Conservation (phyloP, 2,888 invertebrate genomes). For the Andrena marginata region DNA sequence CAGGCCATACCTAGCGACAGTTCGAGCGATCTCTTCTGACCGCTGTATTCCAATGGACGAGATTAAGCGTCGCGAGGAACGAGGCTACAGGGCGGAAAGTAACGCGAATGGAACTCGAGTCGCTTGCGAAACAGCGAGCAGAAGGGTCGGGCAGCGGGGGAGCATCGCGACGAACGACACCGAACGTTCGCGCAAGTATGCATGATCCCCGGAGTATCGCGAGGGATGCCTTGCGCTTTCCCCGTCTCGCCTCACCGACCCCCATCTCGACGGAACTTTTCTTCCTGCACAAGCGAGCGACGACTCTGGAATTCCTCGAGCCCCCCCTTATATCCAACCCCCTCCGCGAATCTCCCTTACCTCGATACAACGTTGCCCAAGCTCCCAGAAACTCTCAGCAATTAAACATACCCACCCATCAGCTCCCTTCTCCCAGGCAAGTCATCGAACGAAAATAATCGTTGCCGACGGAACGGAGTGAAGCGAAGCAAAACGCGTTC, state of each 20-base stretch:
- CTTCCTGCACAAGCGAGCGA: slow-evolving; percentile 6
- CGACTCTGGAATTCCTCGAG: slow-evolving; percentile 16
- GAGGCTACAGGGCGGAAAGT: neutral
- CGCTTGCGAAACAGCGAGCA: slow-evolving; percentile 13
- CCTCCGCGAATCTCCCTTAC: neutral
- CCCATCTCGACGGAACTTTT: slow-evolving; percentile 20
- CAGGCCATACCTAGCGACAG: neutral
- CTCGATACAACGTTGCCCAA: slow-evolving; percentile 7
- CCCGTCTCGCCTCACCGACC: neutral
- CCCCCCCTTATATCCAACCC: neutral
- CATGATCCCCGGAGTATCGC: slow-evolving; percentile 48
- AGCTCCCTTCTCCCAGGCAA: too few relatives aligned
- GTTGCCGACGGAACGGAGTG: too few relatives aligned
- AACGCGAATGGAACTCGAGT: neutral
- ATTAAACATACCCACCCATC: neutral
- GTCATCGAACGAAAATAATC: too few relatives aligned
- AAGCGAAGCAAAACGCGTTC: too few relatives aligned
- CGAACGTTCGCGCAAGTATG: slow-evolving; percentile 49
- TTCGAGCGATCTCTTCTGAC: neutral
- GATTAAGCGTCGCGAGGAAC: neutral
- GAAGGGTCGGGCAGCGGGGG: slow-evolving; percentile 30
- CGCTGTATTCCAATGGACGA: neutral
- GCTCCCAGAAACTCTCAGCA: neutral
- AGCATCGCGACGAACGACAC: slow-evolving; percentile 37
- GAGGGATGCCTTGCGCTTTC: slow-evolving; percentile 27